Conservation (phyloP, 2,888 invertebrate species). For the Lasioglossum calceatum region DNA sequence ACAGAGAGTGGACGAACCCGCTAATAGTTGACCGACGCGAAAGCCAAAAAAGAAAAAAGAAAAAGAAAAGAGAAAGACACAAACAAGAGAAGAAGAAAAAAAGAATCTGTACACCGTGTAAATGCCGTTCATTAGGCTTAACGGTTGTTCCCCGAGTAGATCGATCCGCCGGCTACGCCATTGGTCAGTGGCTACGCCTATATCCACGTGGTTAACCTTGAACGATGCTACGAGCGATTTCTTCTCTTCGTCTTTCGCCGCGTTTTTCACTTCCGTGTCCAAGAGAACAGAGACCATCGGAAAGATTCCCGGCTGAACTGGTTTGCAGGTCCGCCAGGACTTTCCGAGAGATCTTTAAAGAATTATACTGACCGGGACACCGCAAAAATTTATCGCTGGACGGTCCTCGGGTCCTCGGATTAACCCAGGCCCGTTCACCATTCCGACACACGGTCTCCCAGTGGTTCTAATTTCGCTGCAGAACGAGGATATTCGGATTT, state of each 20-base stretch:
- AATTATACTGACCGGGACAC: slow-evolving; percentile 37
- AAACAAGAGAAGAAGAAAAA: background rate
- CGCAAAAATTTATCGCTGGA: slow-evolving; percentile 33
- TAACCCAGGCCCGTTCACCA: background rate
- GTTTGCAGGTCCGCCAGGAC: slow-evolving; percentile 54
- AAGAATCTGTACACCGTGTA: slow-evolving; percentile 39
- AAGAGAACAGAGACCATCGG: slow-evolving; percentile 56
- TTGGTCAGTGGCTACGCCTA: slow-evolving; percentile 58
- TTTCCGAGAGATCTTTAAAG: slow-evolving; percentile 39
- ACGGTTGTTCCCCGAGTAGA: slow-evolving; percentile 49
- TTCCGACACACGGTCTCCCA: no score
- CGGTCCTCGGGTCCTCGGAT: background rate
- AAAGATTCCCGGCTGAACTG: slow-evolving; percentile 55
- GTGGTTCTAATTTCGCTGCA: background rate
- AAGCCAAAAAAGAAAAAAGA: no score
- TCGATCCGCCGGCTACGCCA: slow-evolving; percentile 59
- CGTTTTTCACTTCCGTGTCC: slow-evolving; percentile 66
- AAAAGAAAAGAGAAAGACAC: background rate
- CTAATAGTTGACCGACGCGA: slow-evolving; percentile 28
- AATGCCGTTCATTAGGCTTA: slow-evolving; percentile 53
- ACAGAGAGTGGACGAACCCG: slow-evolving; percentile 11
- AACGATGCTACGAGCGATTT: slow-evolving; percentile 69
- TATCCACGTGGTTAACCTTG: slow-evolving; percentile 70
- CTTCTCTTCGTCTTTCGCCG: slow-evolving; percentile 66
- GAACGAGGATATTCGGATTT: background rate